These are phyloP conservation scores for Hyposoter dolosus DNA, from an alignment of 2,888 invertebrate genomes.

Conservation along the genomic window DNA sequence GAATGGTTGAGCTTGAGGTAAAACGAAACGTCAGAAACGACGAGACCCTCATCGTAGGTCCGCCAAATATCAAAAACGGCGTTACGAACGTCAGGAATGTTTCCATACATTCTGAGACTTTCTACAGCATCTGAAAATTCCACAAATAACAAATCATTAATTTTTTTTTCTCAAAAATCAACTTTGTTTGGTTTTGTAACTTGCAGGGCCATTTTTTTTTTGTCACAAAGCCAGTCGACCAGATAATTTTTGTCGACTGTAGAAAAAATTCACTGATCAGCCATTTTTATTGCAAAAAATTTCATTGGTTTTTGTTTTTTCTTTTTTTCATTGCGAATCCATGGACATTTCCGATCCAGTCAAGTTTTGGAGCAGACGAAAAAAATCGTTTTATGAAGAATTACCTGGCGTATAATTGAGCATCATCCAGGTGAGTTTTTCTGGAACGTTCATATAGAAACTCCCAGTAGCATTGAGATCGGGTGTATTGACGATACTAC, in stretches of 20 bases:
- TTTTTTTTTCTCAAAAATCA: background rate
- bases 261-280: no score
- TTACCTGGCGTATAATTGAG: conserved; percentile 89
- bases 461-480: conserved; percentile 87
- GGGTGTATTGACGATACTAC: conserved; percentile 86
- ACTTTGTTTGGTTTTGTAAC: background rate
- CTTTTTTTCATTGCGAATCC: no score
- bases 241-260: no score
- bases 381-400: background rate
- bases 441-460: conserved; percentile 87
- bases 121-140: conserved; percentile 87
- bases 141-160: background rate
- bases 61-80: conserved; percentile 92
- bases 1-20: conserved; percentile 94
- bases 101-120: conserved; percentile 90
- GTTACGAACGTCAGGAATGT: conserved; percentile 91
- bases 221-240: no score
- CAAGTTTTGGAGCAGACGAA: no score
- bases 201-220: background rate
- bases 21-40: conserved; percentile 91
- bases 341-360: no score
- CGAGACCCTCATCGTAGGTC: conserved; percentile 91
- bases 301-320: no score
- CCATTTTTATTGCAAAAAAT: no score
- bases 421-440: conserved; percentile 88